Evolutionary conservation across 92 coral and sea anemone species (phyloP), one percentile per base, ranked within the genome.

Genomic region (Bergia sp.): DNA sequence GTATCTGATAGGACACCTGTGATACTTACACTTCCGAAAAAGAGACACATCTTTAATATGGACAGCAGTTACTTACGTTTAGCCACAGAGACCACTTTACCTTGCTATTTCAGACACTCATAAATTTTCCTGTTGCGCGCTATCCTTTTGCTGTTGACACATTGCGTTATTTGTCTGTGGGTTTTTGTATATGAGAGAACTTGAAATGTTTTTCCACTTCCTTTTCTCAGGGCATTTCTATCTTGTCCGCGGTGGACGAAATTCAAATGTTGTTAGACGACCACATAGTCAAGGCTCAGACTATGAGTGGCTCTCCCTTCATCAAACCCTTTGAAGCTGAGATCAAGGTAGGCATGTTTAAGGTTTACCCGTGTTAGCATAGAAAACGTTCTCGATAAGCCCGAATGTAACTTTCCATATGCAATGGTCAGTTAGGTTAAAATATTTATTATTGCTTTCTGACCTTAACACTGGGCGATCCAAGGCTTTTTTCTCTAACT

Each of bases 281-380:
- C 86, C 99, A 97, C 82, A 96, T 97, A n/a, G 99, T 97, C 91
- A 97, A 97, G 88, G 99, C 99, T 5, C 99, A 97, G 77, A 97
- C 99, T 37, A 97, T 97, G 99, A 95, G 99, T 88, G 99, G 99
- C 7, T 97, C 99, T 18, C 99, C 99, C 12, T 97, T 94, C 88
- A 95, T 97, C 53, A 97, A 97, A 88, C 99, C 99, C n/a, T 97
- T 97, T 93, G 99, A 97, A 77, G 93, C 96, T 20, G 98, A 97
- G 12, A 97, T 97, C 90, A 97, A 97, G 96, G 99, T 96, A 90
- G 76, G 93, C 58, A 37, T 7, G 21, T 0, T 39, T 61, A 36
- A 7, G 20, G 37, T 29, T 45, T 13, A 44, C 7, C 7, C n/a
- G 15, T 29, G 66, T 49, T 36, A 49, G 38, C 69, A 61, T 5